A percentile compares a stretch with the other conserved stretches of the same genome.
phyloP scores from a whole-genome alignment of 1,140 invertebrate species.

The Drosophila nikananu region DNA sequence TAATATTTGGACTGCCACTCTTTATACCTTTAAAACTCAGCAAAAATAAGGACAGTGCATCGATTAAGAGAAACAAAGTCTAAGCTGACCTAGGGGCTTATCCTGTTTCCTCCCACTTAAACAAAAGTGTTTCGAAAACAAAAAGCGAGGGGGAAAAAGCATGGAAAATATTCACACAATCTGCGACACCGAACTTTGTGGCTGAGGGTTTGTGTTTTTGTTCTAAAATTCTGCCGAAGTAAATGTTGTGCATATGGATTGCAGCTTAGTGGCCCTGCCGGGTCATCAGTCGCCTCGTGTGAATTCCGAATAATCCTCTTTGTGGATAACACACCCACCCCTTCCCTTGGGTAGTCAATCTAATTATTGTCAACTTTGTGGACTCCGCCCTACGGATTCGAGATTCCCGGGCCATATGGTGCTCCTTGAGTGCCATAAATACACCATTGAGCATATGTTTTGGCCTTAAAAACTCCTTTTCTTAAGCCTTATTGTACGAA shows the following conservation, averaged over 20 bases:
- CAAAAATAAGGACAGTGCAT: neutral
- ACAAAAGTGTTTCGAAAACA: conserved; percentile 9
- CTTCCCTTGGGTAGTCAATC: conserved; percentile 14
- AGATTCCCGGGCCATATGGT: conserved; percentile 15
- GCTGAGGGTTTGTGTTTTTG: conserved; percentile 6
- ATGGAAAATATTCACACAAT: conserved; percentile 28
- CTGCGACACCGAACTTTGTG: conserved; percentile 20
- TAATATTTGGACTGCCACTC: too few species aligned
- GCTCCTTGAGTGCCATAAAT: conserved; percentile 21
- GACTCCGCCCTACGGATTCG: neutral
- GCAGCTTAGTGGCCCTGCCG: conserved; percentile 3
- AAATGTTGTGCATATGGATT: conserved; percentile 19
- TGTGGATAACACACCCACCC: neutral
- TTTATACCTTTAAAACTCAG: too few species aligned
- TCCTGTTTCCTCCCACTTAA: neutral
- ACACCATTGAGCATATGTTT: conserved; percentile 30
- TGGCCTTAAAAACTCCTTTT: neutral
- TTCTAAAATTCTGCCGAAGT: neutral
- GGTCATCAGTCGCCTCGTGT: neutral
- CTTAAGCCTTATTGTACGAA: neutral
- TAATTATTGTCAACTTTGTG: conserved; percentile 50
- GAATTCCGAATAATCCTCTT: neutral
- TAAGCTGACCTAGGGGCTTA: neutral
- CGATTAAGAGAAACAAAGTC: conserved; percentile 2
- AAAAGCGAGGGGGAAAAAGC: too few species aligned